These are phyloP conservation scores for Melipona bicolor DNA, from an alignment of 2,888 invertebrate genomes.

Conservation along the genomic window DNA sequence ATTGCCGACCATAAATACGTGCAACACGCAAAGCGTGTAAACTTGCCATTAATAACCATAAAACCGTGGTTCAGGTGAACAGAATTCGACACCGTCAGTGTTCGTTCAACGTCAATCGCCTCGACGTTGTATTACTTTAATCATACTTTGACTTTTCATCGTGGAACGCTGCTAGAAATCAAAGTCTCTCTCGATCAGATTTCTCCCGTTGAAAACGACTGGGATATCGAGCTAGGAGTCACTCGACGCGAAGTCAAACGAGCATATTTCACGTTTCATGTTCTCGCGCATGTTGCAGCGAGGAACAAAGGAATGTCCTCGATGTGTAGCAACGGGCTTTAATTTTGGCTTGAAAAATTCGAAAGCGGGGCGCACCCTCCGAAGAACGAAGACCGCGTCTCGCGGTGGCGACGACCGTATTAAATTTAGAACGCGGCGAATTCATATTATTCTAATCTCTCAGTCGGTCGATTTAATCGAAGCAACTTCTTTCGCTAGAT, in stretches of 20 bases:
- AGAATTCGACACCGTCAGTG: too few species aligned
- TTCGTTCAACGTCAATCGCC: slow-evolving; percentile 13
- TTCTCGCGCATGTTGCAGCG: neutral
- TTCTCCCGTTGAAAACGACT: neutral
- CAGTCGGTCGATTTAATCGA: slow-evolving; percentile 66
- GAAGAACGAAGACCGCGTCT: slow-evolving; percentile 1
- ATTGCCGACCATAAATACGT: slow-evolving; percentile 39
- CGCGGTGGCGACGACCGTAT: slow-evolving; percentile 24
- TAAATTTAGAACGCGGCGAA: slow-evolving; percentile 67
- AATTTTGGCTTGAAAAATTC: slow-evolving; percentile 33
- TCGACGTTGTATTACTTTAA: neutral
- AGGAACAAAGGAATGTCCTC: slow-evolving; percentile 10
- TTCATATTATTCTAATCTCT: slow-evolving; percentile 65
- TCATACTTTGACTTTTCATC: slow-evolving; percentile 4
- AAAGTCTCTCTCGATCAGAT: neutral
- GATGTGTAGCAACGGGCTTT: slow-evolving; percentile 7
- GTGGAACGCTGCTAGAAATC: neutral
- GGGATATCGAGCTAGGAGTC: neutral
- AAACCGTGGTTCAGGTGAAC: slow-evolving; percentile 37
- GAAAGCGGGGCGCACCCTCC: slow-evolving; percentile 2
- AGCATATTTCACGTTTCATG: neutral
- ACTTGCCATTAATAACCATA: slow-evolving; percentile 69
- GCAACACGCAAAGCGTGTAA: slow-evolving; percentile 63
- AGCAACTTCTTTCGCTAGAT: slow-evolving; percentile 20
- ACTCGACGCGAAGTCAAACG: neutral